phyloP scores from a whole-genome alignment of 1,140 invertebrate species.

The Batillaria attramentaria region DNA sequence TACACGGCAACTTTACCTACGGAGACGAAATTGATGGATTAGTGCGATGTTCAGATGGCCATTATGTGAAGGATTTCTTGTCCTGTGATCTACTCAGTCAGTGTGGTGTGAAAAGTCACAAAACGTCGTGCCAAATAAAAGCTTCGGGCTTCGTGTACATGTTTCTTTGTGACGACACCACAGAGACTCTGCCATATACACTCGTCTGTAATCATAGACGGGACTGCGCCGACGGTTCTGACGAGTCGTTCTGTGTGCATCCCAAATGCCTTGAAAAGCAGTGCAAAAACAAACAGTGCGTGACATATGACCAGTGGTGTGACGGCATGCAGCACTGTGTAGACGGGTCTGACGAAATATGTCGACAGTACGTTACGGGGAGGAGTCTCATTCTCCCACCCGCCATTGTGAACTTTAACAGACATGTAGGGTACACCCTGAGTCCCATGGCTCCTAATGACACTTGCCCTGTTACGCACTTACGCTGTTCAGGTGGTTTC shows the following conservation, averaged over 20 bases:
- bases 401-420: constrained; percentile 3
- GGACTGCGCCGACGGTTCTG: neutral
- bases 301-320: neutral
- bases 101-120: neutral
- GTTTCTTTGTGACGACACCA: neutral
- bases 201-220: constrained; percentile 7
- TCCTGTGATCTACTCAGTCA: neutral
- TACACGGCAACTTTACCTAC: neutral
- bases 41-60: neutral
- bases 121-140: neutral
- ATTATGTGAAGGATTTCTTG: constrained; percentile 9
- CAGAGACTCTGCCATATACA: neutral
- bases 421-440: constrained; percentile 1
- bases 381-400: neutral
- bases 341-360: constrained; percentile 9
- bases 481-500: constrained; percentile 14
- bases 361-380: neutral
- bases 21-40: neutral
- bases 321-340: neutral
- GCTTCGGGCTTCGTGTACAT: neutral
- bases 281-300: constrained; percentile 8
- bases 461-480: constrained; percentile 28
- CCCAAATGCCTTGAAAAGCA: neutral
- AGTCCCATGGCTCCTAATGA: neutral
- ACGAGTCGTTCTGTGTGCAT: neutral